A percentile compares a stretch with the other conserved stretches of the same genome.
These are phyloP conservation scores for Adineta ricciae DNA, from an alignment of 2,888 invertebrate species.

Conservation along the genomic window DNA sequence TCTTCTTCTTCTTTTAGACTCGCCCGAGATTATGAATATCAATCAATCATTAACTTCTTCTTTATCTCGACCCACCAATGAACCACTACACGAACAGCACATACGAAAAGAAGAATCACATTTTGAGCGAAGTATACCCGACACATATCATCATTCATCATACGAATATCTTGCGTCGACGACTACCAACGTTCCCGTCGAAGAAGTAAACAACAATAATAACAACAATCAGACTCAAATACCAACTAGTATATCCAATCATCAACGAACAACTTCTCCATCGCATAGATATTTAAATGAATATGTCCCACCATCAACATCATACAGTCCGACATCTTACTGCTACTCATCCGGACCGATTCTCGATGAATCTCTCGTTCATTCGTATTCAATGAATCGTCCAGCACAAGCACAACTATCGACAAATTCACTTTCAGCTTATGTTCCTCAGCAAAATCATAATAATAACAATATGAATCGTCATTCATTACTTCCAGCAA, in stretches of 20 bases:
- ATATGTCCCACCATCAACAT: not conserved
- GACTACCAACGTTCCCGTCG: too few species aligned
- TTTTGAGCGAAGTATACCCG: not conserved
- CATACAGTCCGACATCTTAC: not conserved
- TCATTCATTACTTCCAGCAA: not conserved
- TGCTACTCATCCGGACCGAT: not conserved
- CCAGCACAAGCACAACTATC: not conserved
- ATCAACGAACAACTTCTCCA: not conserved
- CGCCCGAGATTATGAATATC: conserved; percentile 5
- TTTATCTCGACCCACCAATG: not conserved
- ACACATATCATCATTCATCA: not conserved
- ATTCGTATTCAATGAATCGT: not conserved
- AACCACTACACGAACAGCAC: not conserved
- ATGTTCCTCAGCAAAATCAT: not conserved
- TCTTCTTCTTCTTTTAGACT: not conserved
- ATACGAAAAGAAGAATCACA: not conserved
- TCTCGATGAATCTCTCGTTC: not conserved
- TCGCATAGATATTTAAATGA: not conserved
- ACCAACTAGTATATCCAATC: not conserved
- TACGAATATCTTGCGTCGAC: not conserved
- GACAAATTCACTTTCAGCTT: not conserved
- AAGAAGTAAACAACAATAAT: too few species aligned
- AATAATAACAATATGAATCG: not conserved
- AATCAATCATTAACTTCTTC: conserved; percentile 10
- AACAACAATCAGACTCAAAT: not conserved